These are phyloP conservation scores for Odontocolon sp. DNA, from an alignment of 2,888 invertebrate genomes.

Conservation along the genomic window DNA sequence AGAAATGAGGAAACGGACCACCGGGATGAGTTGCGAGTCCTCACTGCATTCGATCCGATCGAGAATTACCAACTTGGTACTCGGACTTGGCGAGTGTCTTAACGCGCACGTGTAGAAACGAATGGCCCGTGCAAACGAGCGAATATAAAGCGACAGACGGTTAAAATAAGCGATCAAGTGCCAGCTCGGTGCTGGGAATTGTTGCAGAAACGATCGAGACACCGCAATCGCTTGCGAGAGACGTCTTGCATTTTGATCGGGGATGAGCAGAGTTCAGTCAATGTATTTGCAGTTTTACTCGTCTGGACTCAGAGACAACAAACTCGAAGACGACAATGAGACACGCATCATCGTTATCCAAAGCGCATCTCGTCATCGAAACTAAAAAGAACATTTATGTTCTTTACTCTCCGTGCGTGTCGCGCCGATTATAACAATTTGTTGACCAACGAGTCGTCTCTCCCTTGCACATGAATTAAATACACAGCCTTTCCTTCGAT, in stretches of 20 bases:
- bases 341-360: constrained; percentile 78
- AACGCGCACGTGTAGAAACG: constrained; percentile 53
- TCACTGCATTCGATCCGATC: constrained; percentile 32
- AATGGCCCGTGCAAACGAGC: constrained; percentile 25
- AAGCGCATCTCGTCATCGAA: constrained; percentile 82
- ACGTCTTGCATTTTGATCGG: constrained; percentile 61
- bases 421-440: constrained; percentile 47
- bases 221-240: constrained; percentile 15
- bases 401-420: constrained; percentile 21
- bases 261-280: constrained; percentile 20
- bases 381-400: constrained; percentile 59
- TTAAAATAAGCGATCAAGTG: constrained; percentile 35
- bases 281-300: constrained; percentile 16
- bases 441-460: constrained; percentile 11
- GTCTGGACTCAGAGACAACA: constrained; percentile 24
- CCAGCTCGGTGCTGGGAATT: constrained; percentile 46
- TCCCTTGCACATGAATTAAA: constrained; percentile 17
- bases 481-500: constrained; percentile 23
- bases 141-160: too few species aligned
- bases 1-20: constrained; percentile 46
- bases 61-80: constrained; percentile 19
- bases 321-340: constrained; percentile 70
- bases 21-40: constrained; percentile 41
- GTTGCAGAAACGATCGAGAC: constrained; percentile 8
- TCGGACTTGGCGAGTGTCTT: constrained; percentile 32